Evolutionary conservation across 2,888 invertebrate species (phyloP), one percentile per base, ranked within the genome.

Genomic region (Eilema sororculum): DNA sequence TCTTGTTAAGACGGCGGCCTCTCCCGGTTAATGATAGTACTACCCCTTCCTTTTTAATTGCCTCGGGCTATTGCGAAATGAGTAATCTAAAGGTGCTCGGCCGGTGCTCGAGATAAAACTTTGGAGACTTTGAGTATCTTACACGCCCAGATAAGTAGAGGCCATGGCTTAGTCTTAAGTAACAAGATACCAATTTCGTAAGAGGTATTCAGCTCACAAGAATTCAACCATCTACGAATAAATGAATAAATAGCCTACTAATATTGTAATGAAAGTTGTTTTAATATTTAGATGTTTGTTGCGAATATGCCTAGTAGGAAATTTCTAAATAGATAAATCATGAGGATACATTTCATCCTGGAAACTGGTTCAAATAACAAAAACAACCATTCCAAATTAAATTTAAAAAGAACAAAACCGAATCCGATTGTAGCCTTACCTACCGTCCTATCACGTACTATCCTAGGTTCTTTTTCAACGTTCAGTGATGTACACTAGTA

Each of bases 11-110:
- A 93, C 91, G 92, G 88, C 90, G 90, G 83, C 91, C 90, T 90
- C 90, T 91, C 91, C 74, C 88, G 92, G 93, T 92, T 95, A 94
- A 94, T 93, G 94, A 93, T 94, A 93, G 89, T 89, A 94, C 91
- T 95, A 95, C 94, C 95, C 94, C 90, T 94, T 95, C 91, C 92
- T 92, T 94, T 93, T 95, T 93, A 94, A 95, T 95, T 95, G 95
- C 95, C 93, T 83, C 82, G 85, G 93, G 95, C 95, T 93, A 95
- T 93, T 93, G 94, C 94, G 89, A 94, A 93, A 95, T 94, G 95
- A 94, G 94, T 93, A 92, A 94, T 93, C 92, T 91, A 84, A 89
- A 93, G 93, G 93, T 93, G 94, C 91, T 89, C 90, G 90, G 85
- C 89, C 89, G 90, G 84, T 85, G 78, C 82, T 84, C 76, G 77